These are phyloP conservation scores for Lynx canadensis DNA, from an alignment of 2,113 vertebrate species.

Conservation along the genomic window DNA sequence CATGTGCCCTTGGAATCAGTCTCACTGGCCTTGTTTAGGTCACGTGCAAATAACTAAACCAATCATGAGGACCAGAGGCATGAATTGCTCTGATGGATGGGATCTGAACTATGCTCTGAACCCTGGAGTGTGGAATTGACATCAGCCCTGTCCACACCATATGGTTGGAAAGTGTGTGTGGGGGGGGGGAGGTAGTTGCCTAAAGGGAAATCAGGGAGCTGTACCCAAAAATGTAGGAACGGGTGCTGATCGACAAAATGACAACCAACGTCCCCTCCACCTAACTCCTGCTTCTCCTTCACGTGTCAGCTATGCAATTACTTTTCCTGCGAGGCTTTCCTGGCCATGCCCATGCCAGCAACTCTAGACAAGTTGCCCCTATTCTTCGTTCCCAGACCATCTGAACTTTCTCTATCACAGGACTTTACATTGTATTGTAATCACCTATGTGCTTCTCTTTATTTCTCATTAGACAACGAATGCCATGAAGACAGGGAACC, in stretches of 20 bases:
- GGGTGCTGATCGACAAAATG: neutral
- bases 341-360: neutral
- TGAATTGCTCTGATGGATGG: neutral
- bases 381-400: neutral
- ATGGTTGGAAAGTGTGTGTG: neutral
- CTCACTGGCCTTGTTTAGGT: neutral
- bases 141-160: neutral
- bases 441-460: neutral
- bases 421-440: neutral
- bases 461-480: neutral
- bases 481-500: neutral
- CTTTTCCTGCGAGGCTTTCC: neutral
- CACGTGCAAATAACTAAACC: neutral
- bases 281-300: neutral
- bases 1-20: neutral
- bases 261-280: neutral
- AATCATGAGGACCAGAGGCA: neutral
- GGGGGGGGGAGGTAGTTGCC: neutral
- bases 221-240: neutral
- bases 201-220: neutral
- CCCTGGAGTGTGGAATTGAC: neutral
- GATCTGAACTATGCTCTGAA: neutral
- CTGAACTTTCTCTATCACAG: neutral
- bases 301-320: neutral
- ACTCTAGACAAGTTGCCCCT: neutral